phyloP scores from a whole-genome alignment of 2,888 invertebrate species.

The Anthoptus insignis region DNA sequence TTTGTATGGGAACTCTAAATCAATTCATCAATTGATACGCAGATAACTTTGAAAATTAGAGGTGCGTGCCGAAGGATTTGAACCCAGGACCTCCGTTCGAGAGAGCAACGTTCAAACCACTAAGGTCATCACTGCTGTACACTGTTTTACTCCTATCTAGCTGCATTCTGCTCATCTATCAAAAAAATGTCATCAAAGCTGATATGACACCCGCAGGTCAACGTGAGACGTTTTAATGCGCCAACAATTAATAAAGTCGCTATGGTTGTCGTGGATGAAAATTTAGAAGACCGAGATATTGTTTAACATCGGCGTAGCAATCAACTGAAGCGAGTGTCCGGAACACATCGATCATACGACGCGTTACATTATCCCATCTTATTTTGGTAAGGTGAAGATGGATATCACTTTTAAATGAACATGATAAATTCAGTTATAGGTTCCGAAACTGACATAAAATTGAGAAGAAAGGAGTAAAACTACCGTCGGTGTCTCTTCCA shows the following conservation, averaged over 20 bases:
- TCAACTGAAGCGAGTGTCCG: slow-evolving; percentile 42
- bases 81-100: too few relatives aligned
- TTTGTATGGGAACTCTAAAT: too few relatives aligned
- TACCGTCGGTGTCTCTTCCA: slow-evolving; percentile 46
- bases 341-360: slow-evolving; percentile 49
- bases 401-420: slow-evolving; percentile 42
- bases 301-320: slow-evolving; percentile 43
- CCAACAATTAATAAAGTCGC: slow-evolving; percentile 51
- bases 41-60: too few relatives aligned
- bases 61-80: too few relatives aligned
- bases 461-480: slow-evolving; percentile 47
- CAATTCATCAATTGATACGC: too few relatives aligned
- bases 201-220: slow-evolving; percentile 54
- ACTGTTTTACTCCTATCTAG: too few relatives aligned
- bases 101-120: too few relatives aligned
- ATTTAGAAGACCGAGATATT: slow-evolving; percentile 49
- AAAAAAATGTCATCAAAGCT: slow-evolving; percentile 50
- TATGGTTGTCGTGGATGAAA: slow-evolving; percentile 43
- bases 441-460: slow-evolving; percentile 45
- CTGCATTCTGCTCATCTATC: too few relatives aligned
- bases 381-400: slow-evolving; percentile 52
- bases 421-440: slow-evolving; percentile 42
- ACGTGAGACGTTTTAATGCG: slow-evolving; percentile 61
- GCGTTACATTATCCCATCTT: slow-evolving; percentile 53
- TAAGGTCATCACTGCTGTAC: too few relatives aligned